These are phyloP conservation scores for Basileuterus tristriatus DNA, from an alignment of 2,797 vertebrate species.

Conservation along the genomic window DNA sequence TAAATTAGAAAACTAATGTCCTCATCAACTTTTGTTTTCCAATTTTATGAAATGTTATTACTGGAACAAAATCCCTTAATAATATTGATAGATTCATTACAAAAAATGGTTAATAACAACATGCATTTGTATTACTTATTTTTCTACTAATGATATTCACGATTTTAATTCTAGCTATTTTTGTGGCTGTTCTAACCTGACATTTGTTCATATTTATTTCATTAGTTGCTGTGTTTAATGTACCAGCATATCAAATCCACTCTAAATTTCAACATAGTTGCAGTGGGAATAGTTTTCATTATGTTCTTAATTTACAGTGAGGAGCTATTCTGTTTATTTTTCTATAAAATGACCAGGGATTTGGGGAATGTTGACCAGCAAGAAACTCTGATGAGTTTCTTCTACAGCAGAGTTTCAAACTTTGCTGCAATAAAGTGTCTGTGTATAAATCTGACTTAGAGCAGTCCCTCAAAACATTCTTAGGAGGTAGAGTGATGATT, in stretches of 20 bases:
- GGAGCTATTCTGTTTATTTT: not conserved
- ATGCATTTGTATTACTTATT: slow-evolving; percentile 35
- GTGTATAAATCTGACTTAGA: not conserved
- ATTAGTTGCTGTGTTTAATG: slow-evolving; percentile 2
- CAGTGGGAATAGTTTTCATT: not conserved
- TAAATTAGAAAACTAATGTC: not conserved
- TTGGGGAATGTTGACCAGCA: not conserved
- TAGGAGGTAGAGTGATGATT: not conserved
- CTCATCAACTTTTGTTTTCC: not conserved
- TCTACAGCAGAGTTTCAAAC: not conserved
- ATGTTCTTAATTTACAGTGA: not conserved
- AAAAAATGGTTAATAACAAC: slow-evolving; percentile 5
- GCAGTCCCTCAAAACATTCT: not conserved
- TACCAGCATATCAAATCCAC: not conserved
- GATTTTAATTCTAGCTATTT: not conserved
- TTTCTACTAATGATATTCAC: not conserved
- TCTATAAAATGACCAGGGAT: not conserved
- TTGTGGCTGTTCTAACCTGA: not conserved
- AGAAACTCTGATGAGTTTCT: not conserved
- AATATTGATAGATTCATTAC: not conserved
- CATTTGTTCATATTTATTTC: slow-evolving; percentile 27
- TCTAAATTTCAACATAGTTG: slow-evolving; percentile 14
- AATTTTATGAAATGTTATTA: not conserved
- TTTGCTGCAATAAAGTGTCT: not conserved
- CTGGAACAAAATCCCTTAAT: not conserved